Evolutionary conservation across 2,797 vertebrate species (phyloP).

Genomic region (Macropodus opercularis): DNA sequence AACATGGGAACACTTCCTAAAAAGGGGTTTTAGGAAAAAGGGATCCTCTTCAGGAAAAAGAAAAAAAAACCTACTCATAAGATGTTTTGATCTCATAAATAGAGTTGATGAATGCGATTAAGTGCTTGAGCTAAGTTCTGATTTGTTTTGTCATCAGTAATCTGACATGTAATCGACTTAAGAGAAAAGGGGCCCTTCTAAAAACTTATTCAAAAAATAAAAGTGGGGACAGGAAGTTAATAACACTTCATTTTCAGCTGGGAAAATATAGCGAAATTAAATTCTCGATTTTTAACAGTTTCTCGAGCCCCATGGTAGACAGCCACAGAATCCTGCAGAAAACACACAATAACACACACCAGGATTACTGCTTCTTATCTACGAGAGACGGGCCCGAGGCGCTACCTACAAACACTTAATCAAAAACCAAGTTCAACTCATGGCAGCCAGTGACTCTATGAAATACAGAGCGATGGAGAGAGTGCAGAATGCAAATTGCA

Average conservation of each 20-base stretch:
- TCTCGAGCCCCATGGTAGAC: conserved; percentile 57
- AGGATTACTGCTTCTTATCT: conserved; percentile 79
- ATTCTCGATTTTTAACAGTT: conserved; percentile 67
- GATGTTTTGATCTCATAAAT: conserved; percentile 73
- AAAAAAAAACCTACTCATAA: conserved; percentile 62
- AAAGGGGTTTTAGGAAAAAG: conserved; percentile 41
- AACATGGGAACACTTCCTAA: conserved; percentile 67
- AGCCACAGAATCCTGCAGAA: conserved; percentile 53
- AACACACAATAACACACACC: conserved; percentile 60
- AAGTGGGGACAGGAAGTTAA: conserved; percentile 66
- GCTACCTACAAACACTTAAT: conserved; percentile 84
- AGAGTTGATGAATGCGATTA: conserved; percentile 67
- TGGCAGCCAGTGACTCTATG: conserved; percentile 69
- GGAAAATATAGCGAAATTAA: conserved; percentile 65
- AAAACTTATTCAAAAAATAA: conserved; percentile 56
- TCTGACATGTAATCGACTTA: conserved; percentile 52
- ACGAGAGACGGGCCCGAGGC: conserved; percentile 75
- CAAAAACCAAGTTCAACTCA: conserved; percentile 81
- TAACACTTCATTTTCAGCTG: conserved; percentile 70
- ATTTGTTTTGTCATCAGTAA: conserved; percentile 78
- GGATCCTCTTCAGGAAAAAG: conserved; percentile 41
- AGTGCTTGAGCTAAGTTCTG: conserved; percentile 59
- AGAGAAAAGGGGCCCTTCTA: conserved; percentile 61
- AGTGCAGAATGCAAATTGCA: conserved; percentile 76
- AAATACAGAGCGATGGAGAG: conserved; percentile 73